Evolutionary conservation across 1,140 invertebrate genomes (phyloP).

Genomic region (Halyomorpha halys): DNA sequence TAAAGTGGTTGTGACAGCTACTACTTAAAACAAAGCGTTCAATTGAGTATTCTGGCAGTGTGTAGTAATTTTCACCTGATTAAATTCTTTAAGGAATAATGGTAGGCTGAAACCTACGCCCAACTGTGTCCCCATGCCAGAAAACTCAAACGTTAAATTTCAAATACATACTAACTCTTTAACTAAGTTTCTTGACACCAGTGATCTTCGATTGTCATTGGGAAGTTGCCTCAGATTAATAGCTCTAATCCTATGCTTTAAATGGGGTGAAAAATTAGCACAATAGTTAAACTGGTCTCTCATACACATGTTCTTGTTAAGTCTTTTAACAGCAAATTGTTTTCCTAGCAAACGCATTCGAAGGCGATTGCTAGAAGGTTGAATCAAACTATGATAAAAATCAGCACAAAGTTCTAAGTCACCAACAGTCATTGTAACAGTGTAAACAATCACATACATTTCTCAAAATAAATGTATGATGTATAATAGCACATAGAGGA

Average conservation of each 20-base stretch:
- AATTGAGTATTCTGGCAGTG: too few species aligned
- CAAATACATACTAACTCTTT: too few species aligned
- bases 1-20: slow-evolving; percentile 4
- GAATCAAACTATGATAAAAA: slow-evolving; percentile 29
- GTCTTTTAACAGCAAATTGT: slow-evolving; percentile 26
- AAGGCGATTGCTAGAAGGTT: slow-evolving; percentile 15
- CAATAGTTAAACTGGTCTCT: slow-evolving; percentile 1
- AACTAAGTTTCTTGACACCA: too few species aligned
- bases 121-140: too few species aligned
- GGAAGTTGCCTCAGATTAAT: slow-evolving; percentile 14
- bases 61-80: too few species aligned
- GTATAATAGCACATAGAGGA: not conserved
- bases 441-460: slow-evolving; percentile 32
- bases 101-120: too few species aligned
- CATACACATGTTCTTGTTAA: slow-evolving; percentile 19
- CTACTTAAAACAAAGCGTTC: not conserved
- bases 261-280: slow-evolving; percentile 13
- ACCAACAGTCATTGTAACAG: slow-evolving; percentile 30
- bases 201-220: not conserved
- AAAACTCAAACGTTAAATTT: too few species aligned
- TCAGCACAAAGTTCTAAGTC: slow-evolving; percentile 28
- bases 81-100: too few species aligned
- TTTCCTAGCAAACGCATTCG: slow-evolving; percentile 26
- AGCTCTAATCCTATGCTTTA: slow-evolving; percentile 25
- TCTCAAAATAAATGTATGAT: not conserved